A percentile compares a stretch with the other conserved stretches of the same genome.
phyloP scores from a whole-genome alignment of 2,113 vertebrate genomes.

The Percina caprodes region DNA sequence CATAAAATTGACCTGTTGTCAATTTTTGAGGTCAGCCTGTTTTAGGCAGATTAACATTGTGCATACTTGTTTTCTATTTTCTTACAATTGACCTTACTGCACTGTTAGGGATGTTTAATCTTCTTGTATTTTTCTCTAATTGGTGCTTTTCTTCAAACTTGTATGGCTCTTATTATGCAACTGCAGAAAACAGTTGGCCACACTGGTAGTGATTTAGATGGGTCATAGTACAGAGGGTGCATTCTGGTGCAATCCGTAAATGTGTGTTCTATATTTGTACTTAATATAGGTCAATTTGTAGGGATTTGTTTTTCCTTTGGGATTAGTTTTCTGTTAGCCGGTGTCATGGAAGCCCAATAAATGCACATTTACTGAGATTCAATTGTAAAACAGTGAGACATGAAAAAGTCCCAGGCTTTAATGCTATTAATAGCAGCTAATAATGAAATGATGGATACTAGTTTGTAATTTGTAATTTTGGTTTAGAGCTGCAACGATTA shows the following conservation, averaged over 20 bases:
- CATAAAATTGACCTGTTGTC: constrained; percentile 12
- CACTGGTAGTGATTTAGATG: background rate
- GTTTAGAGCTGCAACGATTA: too few relatives aligned
- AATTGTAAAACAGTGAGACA: background rate
- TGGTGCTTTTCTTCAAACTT: background rate
- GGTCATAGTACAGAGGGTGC: background rate
- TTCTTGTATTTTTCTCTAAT: background rate
- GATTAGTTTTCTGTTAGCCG: background rate
- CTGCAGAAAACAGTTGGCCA: background rate
- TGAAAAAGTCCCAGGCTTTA: background rate
- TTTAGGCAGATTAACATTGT: background rate
- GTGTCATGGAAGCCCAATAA: background rate
- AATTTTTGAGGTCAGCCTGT: background rate
- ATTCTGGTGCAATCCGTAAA: background rate
- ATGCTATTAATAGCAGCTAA: background rate
- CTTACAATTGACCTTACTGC: background rate
- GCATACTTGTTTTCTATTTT: background rate
- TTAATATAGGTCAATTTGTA: background rate
- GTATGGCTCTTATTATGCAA: background rate
- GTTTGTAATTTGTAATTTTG: background rate
- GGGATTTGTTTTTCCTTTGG: background rate
- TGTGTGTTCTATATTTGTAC: background rate
- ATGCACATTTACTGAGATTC: background rate
- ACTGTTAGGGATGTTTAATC: background rate
- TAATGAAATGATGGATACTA: background rate